Conservation (phyloP, 2,113 vertebrate species). For the Hydrochoerus hydrochaeris region DNA sequence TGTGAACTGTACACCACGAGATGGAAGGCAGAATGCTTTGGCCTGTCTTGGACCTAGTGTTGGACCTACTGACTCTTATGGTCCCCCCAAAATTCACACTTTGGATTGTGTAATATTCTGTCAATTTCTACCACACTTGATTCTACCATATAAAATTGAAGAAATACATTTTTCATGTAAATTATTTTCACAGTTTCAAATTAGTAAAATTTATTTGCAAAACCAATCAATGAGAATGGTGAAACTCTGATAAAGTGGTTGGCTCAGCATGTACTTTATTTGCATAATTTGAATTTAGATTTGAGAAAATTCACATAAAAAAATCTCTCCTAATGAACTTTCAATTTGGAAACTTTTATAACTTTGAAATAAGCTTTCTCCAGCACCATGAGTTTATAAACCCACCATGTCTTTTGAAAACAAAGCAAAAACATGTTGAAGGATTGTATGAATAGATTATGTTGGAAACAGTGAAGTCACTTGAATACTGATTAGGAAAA, state of each 20-base stretch:
- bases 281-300: neutral
- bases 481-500: neutral
- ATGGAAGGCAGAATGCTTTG: neutral
- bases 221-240: neutral
- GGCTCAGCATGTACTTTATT: neutral
- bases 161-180: neutral
- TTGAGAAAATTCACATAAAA: neutral
- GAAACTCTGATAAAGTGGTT: neutral
- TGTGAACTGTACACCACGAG: neutral
- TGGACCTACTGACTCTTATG: neutral
- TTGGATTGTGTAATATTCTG: neutral
- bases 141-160: neutral
- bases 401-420: neutral
- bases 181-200: constrained; percentile 10
- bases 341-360: neutral
- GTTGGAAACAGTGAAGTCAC: neutral
- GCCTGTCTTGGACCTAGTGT: neutral
- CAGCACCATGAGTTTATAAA: neutral
- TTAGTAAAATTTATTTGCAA: neutral
- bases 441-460: neutral
- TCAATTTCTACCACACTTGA: neutral
- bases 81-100: neutral
- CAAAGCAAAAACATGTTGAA: neutral
- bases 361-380: neutral
- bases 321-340: neutral